Percentiles rank a stretch among this genome's conserved stretches.
Conservation (phyloP, 1,140 invertebrate genomes). For the Schlechtendalia chinensis region DNA sequence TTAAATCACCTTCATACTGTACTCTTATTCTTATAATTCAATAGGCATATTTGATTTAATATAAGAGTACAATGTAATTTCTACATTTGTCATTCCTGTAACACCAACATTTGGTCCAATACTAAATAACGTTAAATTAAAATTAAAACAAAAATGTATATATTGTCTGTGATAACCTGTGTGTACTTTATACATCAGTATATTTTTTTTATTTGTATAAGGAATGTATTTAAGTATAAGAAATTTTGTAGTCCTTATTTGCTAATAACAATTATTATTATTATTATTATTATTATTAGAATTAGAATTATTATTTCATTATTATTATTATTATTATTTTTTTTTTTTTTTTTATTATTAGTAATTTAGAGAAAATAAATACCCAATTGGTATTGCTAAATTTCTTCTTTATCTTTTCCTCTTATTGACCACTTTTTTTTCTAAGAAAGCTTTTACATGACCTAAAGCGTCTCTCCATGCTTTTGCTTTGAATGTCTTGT, state of each 20-base stretch:
- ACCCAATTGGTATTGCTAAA: background rate
- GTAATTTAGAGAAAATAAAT: background rate
- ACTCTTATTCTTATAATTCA: background rate
- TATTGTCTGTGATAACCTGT: slow-evolving; percentile 14
- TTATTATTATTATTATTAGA: too few relatives aligned
- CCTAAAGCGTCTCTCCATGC: background rate
- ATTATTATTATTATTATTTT: too few relatives aligned
- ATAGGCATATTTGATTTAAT: background rate
- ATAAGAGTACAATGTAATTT: background rate
- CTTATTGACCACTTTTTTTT: background rate
- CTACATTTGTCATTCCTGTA: background rate
- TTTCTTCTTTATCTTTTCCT: background rate
- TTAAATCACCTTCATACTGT: background rate
- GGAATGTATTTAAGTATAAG: too few relatives aligned
- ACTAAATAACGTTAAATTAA: background rate
- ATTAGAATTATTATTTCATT: too few relatives aligned
- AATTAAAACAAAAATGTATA: background rate
- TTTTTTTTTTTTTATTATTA: too few relatives aligned
- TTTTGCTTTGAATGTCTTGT: background rate
- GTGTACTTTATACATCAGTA: background rate
- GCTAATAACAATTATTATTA: background rate
- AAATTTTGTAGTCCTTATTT: background rate
- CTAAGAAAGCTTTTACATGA: too few relatives aligned
- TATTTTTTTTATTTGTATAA: background rate
- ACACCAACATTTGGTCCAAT: slow-evolving; percentile 12